Evolutionary conservation across 2,797 vertebrate genomes (phyloP).

Genomic region (Thripadectes ignobilis): DNA sequence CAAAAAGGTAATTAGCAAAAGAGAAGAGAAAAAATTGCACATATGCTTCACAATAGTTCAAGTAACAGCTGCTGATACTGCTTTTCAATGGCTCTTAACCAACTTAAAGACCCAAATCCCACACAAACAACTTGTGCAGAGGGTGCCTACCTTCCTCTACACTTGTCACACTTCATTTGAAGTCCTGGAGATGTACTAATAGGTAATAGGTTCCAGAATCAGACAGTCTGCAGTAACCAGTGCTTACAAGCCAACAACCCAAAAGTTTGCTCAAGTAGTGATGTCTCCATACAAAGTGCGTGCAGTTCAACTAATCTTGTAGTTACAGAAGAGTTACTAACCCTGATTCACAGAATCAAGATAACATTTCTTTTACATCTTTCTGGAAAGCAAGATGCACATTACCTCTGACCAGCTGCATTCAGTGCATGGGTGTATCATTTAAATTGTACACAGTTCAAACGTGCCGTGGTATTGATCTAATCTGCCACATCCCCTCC

Average conservation of each 20-base stretch:
- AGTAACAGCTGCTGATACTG: not conserved
- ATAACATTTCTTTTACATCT: not conserved
- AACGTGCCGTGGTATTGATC: not conserved
- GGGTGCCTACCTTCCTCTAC: not conserved
- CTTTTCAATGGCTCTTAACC: not conserved
- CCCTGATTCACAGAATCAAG: conserved; percentile 71
- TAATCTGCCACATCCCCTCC: not conserved
- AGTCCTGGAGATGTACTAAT: not conserved
- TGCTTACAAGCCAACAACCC: not conserved
- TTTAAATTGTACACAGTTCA: not conserved
- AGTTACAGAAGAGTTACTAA: not conserved
- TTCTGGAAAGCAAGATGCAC: not conserved
- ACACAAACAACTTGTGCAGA: not conserved
- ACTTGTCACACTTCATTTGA: not conserved
- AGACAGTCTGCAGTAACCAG: not conserved
- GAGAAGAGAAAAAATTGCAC: not conserved
- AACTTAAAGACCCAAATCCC: not conserved
- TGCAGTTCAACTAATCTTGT: not conserved
- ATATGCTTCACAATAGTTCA: not conserved
- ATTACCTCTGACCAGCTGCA: not conserved
- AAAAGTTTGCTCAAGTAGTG: not conserved
- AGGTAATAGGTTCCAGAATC: not conserved
- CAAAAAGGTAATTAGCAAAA: not conserved
- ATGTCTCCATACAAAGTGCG: conserved; percentile 18
- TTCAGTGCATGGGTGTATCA: not conserved